A percentile compares a stretch with the other conserved stretches of the same genome.
These are phyloP conservation scores for Neelides folsomi DNA, from an alignment of 2,888 invertebrate genomes.

Conservation along the genomic window DNA sequence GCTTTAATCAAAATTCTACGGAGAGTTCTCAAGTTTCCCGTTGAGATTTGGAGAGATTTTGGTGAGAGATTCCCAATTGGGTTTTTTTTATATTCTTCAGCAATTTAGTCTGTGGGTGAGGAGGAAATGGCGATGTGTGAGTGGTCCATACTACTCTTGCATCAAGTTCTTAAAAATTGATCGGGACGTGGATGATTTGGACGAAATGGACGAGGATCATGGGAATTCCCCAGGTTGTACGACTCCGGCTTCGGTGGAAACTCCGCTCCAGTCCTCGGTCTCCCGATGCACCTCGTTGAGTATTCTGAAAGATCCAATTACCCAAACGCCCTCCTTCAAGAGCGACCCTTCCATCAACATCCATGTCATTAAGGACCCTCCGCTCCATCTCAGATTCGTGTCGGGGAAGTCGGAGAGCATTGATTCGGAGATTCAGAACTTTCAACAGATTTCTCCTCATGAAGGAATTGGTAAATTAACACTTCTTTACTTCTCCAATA, in stretches of 20 bases:
- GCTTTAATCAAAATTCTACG: too few species aligned
- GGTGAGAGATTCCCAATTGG: too few species aligned
- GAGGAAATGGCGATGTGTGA: slow-evolving; percentile 26
- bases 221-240: slow-evolving; percentile 36
- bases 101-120: slow-evolving; percentile 23
- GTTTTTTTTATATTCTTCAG: slow-evolving; percentile 19
- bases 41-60: too few species aligned
- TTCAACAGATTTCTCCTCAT: too few species aligned
- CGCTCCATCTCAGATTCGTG: too few species aligned
- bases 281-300: slow-evolving; percentile 71
- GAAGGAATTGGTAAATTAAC: too few species aligned
- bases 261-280: slow-evolving; percentile 71
- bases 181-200: slow-evolving; percentile 51
- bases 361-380: too few species aligned
- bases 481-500: too few species aligned
- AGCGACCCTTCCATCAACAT: too few species aligned
- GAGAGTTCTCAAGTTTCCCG: too few species aligned
- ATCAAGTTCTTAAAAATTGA: slow-evolving; percentile 52
- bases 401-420: too few species aligned
- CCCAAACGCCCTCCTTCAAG: slow-evolving; percentile 33
- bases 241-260: slow-evolving; percentile 61
- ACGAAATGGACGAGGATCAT: slow-evolving; percentile 48
- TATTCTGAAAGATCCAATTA: slow-evolving; percentile 51
- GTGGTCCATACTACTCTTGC: slow-evolving; percentile 45
- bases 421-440: too few species aligned